These are phyloP conservation scores for Hirundo rustica DNA, from an alignment of 2,797 vertebrate species.

Conservation along the genomic window DNA sequence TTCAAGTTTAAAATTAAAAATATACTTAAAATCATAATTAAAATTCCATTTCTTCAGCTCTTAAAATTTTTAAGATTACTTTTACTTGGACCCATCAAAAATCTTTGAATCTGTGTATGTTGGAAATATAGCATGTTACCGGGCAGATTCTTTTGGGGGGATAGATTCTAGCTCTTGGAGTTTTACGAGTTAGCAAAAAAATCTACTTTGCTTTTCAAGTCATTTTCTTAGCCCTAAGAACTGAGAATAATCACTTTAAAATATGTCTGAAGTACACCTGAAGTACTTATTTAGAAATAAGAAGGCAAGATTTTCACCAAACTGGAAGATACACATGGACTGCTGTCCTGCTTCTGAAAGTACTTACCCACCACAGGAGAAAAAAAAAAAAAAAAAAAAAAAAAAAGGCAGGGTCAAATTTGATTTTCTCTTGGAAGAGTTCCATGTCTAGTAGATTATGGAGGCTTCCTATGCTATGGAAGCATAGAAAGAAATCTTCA, in stretches of 20 bases:
- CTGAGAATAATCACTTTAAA: not conserved
- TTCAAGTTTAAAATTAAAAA: not conserved
- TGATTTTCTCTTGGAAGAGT: not conserved
- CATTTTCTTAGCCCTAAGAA: rapidly evolving
- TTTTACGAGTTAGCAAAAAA: not conserved
- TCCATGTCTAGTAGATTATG: not conserved
- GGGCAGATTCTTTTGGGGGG: rapidly evolving
- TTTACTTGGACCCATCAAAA: not conserved
- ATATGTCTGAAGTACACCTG: rapidly evolving
- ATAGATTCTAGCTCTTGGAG: not conserved
- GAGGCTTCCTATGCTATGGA: not conserved
- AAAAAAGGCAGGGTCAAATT: not conserved
- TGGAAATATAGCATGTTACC: not conserved
- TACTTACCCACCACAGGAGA: not conserved
- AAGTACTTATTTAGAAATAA: not conserved
- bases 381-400: not conserved
- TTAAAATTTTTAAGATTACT: not conserved
- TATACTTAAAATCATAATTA: not conserved
- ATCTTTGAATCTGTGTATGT: not conserved
- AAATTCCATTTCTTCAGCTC: rapidly evolving
- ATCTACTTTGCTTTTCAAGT: not conserved
- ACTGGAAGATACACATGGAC: not conserved
- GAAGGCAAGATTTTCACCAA: not conserved
- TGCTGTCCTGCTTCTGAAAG: not conserved
- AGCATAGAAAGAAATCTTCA: not conserved